These are phyloP conservation scores for Ophonus ardosiacus DNA, from an alignment of 2,888 invertebrate species.

Conservation along the genomic window DNA sequence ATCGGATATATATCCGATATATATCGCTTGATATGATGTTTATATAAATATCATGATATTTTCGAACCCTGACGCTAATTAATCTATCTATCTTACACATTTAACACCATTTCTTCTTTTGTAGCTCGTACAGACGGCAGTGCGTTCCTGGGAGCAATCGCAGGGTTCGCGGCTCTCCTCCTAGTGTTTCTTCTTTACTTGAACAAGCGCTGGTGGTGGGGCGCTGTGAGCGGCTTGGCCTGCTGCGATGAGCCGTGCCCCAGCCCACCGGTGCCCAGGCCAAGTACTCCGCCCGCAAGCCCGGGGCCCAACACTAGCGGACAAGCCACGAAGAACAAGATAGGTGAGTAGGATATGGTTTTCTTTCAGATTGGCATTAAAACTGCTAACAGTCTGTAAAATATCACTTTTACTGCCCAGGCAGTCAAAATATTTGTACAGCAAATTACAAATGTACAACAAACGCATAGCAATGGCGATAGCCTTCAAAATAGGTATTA, in stretches of 20 bases:
- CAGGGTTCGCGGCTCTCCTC: slow-evolving; percentile 88
- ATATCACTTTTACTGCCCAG: too few relatives aligned
- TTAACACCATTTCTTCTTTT: slow-evolving; percentile 64
- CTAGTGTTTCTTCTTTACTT: slow-evolving; percentile 92
- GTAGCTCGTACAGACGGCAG: slow-evolving; percentile 88
- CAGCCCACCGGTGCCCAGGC: slow-evolving; percentile 74
- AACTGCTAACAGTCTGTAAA: too few relatives aligned
- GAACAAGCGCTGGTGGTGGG: slow-evolving; percentile 87
- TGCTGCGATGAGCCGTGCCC: slow-evolving; percentile 80
- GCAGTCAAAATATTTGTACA: too few relatives aligned
- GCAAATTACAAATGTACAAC: too few relatives aligned
- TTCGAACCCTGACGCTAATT: too few relatives aligned
- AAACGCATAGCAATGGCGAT: too few relatives aligned
- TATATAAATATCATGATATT: too few relatives aligned
- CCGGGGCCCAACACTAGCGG: slow-evolving; percentile 74
- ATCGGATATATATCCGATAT: too few relatives aligned
- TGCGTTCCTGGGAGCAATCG: slow-evolving; percentile 92
- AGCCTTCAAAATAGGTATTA: too few relatives aligned
- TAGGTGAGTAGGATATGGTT: slow-evolving; percentile 1
- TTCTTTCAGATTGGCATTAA: too few relatives aligned
- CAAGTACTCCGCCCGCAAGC: slow-evolving; percentile 75
- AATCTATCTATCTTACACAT: background rate
- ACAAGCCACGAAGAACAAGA: background rate
- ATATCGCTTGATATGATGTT: too few relatives aligned
- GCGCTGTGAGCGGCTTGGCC: slow-evolving; percentile 79